These are phyloP conservation scores for Petaurus breviceps DNA, from an alignment of 2,113 vertebrate species.

Conservation along the genomic window DNA sequence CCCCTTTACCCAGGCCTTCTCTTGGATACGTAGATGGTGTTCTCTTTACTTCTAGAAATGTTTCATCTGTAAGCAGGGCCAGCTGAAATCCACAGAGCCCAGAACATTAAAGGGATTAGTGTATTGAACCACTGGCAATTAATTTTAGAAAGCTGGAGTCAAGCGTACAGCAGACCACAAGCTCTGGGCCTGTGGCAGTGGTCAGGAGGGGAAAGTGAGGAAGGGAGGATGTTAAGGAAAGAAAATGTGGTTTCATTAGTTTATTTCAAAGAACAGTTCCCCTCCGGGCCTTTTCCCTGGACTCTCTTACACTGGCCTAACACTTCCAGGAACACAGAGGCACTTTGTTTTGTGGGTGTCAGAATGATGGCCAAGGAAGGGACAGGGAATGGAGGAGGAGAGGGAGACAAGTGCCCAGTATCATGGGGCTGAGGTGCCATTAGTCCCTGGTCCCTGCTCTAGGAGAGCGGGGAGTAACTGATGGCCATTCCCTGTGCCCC, in stretches of 20 bases:
- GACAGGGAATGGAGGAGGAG: background rate
- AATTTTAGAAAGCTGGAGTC: background rate
- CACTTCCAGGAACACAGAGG: background rate
- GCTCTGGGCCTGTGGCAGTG: background rate
- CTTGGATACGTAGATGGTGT: background rate
- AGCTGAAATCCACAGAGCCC: background rate
- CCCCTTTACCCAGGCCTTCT: background rate
- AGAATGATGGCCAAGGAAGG: background rate
- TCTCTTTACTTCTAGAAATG: background rate
- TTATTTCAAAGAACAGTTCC: background rate
- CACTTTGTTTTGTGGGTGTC: background rate
- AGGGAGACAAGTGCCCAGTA: background rate
- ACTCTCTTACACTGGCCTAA: background rate
- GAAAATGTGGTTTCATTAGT: background rate
- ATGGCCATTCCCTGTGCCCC: background rate
- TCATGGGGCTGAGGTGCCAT: background rate
- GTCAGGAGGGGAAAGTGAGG: background rate
- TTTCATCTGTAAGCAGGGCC: background rate
- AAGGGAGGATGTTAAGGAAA: fast-evolving
- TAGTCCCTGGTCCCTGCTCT: background rate
- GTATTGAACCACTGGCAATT: background rate
- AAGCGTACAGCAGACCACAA: fast-evolving
- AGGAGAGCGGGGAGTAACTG: background rate
- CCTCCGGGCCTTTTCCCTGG: background rate
- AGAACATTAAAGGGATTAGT: background rate